Percentiles rank a stretch among this genome's conserved stretches.
Evolutionary conservation across 2,113 vertebrate genomes (phyloP).

Genomic region (Camelus bactrianus): DNA sequence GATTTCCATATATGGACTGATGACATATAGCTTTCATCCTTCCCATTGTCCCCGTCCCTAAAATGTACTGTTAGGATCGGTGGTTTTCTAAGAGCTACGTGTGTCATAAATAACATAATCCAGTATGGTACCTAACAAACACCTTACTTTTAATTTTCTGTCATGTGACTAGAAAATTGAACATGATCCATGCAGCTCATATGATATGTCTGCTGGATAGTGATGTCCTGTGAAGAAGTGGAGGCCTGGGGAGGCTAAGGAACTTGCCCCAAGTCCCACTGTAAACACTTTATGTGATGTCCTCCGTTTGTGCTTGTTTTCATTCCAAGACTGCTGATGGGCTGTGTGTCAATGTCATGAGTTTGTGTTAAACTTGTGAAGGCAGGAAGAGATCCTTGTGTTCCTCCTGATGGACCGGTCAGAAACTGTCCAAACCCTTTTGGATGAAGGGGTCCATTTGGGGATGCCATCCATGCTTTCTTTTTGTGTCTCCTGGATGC

Average conservation of each 20-base stretch:
- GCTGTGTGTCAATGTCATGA: neutral
- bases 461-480: neutral
- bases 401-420: neutral
- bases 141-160: neutral
- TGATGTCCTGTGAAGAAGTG: neutral
- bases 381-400: neutral
- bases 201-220: no score
- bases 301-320: neutral
- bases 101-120: neutral
- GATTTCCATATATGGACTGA: neutral
- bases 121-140: neutral
- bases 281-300: neutral
- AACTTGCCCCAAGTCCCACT: neutral
- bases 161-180: neutral
- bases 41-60: neutral
- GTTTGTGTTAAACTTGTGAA: neutral
- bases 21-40: neutral
- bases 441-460: neutral
- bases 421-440: neutral
- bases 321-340: neutral
- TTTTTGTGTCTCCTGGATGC: neutral
- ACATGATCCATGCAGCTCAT: no score
- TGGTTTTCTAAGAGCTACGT: neutral
- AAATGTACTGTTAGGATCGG: neutral
- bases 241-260: neutral